Evolutionary conservation across 64 coral and sea anemone genomes (phyloP), one percentile per base, ranked within the genome.

Genomic region (Stichodactyla mertensii): DNA sequence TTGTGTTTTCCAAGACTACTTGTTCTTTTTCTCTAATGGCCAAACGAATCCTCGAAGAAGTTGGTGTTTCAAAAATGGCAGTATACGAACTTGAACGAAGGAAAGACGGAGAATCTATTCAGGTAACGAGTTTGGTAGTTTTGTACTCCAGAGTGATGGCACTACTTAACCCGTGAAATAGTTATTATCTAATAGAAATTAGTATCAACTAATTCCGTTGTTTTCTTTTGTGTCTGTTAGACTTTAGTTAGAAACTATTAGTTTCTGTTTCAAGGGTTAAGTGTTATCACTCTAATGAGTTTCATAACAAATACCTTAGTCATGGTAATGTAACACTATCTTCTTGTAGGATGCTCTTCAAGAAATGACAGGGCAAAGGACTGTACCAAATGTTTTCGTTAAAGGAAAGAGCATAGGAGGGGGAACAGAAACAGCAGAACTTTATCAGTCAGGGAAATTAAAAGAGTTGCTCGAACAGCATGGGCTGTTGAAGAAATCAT

Each of bases 371-470:
- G 94, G 94, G 14, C 59, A 85, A 70, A 87, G 60, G 80, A 96
- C 94, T 58, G 94, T 96, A 18, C 94, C 94, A 12, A 96, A 93
- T 93, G 94, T 96, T 6, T 96, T 96, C 59, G 84, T 96, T 27
- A 92, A 88, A 81, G 94, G 94, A 16, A 67, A 87, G 18, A 96
- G 91, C 59, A 96, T 96, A 84, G 94, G 94, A 54, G 94, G 94
- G 54, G 94, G 91, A 51, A 88, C 88, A 56, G 88, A 96, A 87
- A 96, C 94, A 51, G 92, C 91, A 52, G 83, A 92, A 62, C 69
- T 96, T 27, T 96, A 88, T 64, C 87, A 92, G 27, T 90, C 94
- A 23, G 91, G 94, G 23, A 83, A 57, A 79, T 78, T 96, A 15
- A 89, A 85, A 71, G 69, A 93, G 87, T 83, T 96, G 74, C 83